phyloP scores from a whole-genome alignment of 2,113 vertebrate genomes.

The Silurus asotus region DNA sequence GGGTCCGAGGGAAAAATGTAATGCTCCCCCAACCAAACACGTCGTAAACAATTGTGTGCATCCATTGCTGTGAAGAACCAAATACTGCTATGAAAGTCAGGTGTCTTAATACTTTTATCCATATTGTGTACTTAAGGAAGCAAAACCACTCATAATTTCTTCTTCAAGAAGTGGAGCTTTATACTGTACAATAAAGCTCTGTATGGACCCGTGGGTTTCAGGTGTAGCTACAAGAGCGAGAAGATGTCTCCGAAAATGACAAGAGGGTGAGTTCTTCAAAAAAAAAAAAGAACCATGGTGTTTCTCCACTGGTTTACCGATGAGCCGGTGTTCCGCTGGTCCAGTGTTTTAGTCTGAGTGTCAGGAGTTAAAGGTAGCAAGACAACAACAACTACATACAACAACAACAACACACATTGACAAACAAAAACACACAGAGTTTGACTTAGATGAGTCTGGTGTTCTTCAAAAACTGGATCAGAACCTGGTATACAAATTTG shows the following conservation, averaged over 20 bases:
- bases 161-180: background rate
- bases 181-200: background rate
- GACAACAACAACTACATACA: background rate
- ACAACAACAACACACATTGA: background rate
- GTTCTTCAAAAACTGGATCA: constrained; percentile 92
- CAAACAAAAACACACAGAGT: background rate
- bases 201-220: background rate
- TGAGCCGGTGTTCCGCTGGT: background rate
- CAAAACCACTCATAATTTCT: background rate
- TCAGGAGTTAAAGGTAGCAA: background rate
- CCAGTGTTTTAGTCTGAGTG: background rate
- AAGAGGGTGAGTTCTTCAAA: too few species aligned
- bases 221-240: background rate
- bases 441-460: constrained; percentile 88
- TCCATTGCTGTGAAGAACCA: too few species aligned
- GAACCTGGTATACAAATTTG: constrained; percentile 91
- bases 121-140: too few species aligned
- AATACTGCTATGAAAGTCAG: too few species aligned
- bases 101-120: too few species aligned
- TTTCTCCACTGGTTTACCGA: constrained; percentile 1
- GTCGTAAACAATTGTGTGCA: too few species aligned
- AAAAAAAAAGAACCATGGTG: background rate
- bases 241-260: background rate
- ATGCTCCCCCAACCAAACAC: too few species aligned
- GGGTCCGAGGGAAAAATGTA: too few species aligned